Evolutionary conservation across 2,797 vertebrate species (phyloP).

Genomic region (Urocyon cinereoargenteus): DNA sequence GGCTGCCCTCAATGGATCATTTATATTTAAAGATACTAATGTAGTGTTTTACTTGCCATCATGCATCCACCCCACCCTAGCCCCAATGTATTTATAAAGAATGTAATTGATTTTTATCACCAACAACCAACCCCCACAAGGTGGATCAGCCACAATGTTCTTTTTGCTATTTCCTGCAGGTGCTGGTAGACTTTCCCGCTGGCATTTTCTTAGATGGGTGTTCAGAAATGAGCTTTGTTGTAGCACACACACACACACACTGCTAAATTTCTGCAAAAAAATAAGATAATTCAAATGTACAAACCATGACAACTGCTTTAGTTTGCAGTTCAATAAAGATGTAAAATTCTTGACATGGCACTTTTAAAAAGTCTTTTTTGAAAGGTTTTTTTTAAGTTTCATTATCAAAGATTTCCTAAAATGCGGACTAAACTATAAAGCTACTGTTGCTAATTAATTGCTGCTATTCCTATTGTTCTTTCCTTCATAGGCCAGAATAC

Average conservation of each 20-base stretch:
- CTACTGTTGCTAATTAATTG: slow-evolving; percentile 15
- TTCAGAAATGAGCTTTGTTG: slow-evolving; percentile 53
- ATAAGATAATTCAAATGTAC: neutral
- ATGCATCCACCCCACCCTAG: neutral
- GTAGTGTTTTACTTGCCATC: slow-evolving; percentile 49
- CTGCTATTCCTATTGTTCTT: slow-evolving; percentile 38
- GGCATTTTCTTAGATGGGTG: slow-evolving; percentile 34
- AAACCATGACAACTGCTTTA: slow-evolving; percentile 1
- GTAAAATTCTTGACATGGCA: neutral
- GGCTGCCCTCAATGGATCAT: slow-evolving; percentile 1
- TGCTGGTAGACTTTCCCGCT: slow-evolving; percentile 33
- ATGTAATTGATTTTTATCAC: slow-evolving; percentile 70
- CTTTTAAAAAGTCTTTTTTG: neutral
- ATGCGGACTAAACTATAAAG: slow-evolving; percentile 47
- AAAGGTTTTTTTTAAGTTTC: neutral
- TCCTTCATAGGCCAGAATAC: slow-evolving; percentile 1
- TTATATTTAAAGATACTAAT: slow-evolving; percentile 65
- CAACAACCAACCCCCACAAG: slow-evolving; percentile 21
- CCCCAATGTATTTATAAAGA: slow-evolving; percentile 50
- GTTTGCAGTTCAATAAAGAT: neutral
- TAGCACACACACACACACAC: neutral
- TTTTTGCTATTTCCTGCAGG: slow-evolving; percentile 54
- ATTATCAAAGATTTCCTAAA: slow-evolving; percentile 45
- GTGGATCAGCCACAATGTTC: neutral
- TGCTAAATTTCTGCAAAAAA: neutral